A percentile compares a stretch with the other conserved stretches of the same genome.
Evolutionary conservation across 2,113 vertebrate genomes (phyloP).

Genomic region (Dasyurus viverrinus): DNA sequence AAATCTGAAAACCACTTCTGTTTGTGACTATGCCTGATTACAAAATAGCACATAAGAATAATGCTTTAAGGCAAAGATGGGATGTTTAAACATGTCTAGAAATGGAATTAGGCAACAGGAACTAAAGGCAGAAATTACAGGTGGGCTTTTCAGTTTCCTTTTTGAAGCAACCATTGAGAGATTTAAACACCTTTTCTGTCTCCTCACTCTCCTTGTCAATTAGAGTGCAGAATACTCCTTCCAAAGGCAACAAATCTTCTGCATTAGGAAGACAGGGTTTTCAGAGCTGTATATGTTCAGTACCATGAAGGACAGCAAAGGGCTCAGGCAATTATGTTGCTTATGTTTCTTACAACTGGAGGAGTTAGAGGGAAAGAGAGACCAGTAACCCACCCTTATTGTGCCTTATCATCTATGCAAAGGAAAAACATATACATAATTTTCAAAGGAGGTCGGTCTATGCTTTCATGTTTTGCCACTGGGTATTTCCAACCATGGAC

Average conservation of each 20-base stretch:
- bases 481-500: neutral
- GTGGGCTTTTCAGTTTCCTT: neutral
- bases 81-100: neutral
- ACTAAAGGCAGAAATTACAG: neutral
- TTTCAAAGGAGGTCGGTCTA: neutral
- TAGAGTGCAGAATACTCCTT: conserved; percentile 1
- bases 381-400: neutral
- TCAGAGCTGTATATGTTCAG: neutral
- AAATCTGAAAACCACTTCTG: neutral
- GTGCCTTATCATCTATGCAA: neutral
- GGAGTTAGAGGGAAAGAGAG: neutral
- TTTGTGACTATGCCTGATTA: neutral
- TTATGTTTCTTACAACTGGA: neutral
- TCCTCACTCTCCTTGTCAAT: neutral
- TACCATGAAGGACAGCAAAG: neutral
- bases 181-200: neutral
- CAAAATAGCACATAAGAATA: neutral
- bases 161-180: neutral
- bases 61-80: neutral
- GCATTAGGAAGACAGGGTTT: neutral
- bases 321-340: neutral
- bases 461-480: neutral
- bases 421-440: neutral
- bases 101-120: neutral
- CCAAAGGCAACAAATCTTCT: neutral